Base-by-base conservation (phyloP, 2,113 vertebrate species). In the Lutjanus erythropterus region DNA sequence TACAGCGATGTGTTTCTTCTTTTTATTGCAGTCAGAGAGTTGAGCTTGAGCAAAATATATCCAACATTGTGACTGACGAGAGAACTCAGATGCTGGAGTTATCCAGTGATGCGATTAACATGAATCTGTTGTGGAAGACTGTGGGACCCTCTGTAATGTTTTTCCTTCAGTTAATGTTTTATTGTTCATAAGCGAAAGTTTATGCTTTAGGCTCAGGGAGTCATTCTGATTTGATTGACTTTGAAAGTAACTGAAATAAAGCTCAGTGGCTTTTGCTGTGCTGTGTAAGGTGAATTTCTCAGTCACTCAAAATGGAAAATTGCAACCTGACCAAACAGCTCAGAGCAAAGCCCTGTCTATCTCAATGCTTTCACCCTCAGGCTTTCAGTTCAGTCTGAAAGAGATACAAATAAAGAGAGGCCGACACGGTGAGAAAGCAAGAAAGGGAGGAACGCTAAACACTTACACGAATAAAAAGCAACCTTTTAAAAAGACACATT, bases 381-480 rank as follows among this genome's bases (percentile, higher is more conserved):
- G 31, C 62, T 65, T 27, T 52, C 49, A 62, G 10, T 60, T 19
- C 27, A 11, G 27, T 33, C 44, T 52, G 25, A 52, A 73, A 73
- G 53, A 27, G 42, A 60, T 12, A 53, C 27, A 67, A 42, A 46
- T 8, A 47, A 50, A 59, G 2, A 67, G 25, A 70, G 8, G 31
- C 21, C 15, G n/a, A 19, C 18, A 14, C 10, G 39, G 8, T 50
- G 25, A 46, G 41, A 49, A 62, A 78, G 53, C 39, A 47, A 41
- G 7, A 41, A 29, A 37, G 19, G 19, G 37, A 42, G 31, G 14
- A 50, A 12, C 62, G 39, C n/a, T n/a, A 15, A 59, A 25, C 9
- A 41, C n/a, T n/a, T n/a, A n/a, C n/a, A n/a, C 29, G 37, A 31
- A 27, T 71, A 29, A 49, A 66, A 70, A 71, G 41, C 58, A 46